A percentile compares a stretch with the other conserved stretches of the same genome.
Evolutionary conservation across 2,888 invertebrate species (phyloP).

Genomic region (Clivina fossor): DNA sequence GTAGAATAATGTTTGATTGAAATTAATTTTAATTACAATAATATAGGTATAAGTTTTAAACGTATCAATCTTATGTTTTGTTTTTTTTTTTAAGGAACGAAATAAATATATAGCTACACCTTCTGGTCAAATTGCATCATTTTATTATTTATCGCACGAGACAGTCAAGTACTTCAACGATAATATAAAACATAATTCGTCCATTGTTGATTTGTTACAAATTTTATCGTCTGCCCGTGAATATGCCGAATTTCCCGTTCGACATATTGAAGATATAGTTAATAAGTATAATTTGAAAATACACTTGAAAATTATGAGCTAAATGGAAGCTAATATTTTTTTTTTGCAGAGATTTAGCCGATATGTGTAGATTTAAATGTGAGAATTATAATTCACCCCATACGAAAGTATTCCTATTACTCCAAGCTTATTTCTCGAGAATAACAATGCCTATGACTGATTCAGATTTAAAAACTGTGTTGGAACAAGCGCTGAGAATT

Average conservation of each 20-base stretch:
- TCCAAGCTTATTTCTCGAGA: constrained; percentile 93
- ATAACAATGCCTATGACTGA: constrained; percentile 84
- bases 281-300: constrained; percentile 84
- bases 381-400: constrained; percentile 86
- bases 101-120: constrained; percentile 66
- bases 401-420: constrained; percentile 88
- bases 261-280: constrained; percentile 94
- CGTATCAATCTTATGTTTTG: too few relatives aligned
- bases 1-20: constrained; percentile 17
- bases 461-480: constrained; percentile 94
- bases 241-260: constrained; percentile 89
- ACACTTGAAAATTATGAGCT: constrained; percentile 20
- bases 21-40: background rate
- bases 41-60: background rate
- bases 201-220: constrained; percentile 71
- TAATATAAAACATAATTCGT: constrained; percentile 64
- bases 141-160: constrained; percentile 92
- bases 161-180: constrained; percentile 85
- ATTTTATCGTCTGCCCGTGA: constrained; percentile 86
- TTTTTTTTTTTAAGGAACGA: constrained; percentile 57
- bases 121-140: constrained; percentile 92
- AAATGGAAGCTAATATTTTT: constrained; percentile 31
- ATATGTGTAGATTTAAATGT: constrained; percentile 74
- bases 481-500: constrained; percentile 95
- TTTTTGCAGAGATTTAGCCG: constrained; percentile 76